Base-by-base conservation (phyloP, 2,113 vertebrate genomes). In the Poeciliopsis occidentalis region DNA sequence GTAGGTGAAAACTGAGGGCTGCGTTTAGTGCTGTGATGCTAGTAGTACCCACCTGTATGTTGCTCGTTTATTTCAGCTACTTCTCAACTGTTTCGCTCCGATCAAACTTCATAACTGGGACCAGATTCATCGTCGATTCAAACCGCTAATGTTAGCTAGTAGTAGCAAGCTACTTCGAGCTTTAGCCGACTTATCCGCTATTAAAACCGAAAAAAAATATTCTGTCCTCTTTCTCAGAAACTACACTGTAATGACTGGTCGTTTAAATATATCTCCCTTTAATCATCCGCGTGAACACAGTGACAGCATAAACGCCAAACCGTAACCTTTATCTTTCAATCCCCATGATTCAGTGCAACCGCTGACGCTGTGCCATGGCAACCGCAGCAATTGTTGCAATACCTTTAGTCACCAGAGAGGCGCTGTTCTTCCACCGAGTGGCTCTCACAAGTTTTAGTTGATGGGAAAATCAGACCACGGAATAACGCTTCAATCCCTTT, bases 331-430 rank as follows among this genome's bases (percentile, higher is more conserved):
- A 39, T 60, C 26, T 31, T 60, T 30, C 26, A 15, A 62, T 78
- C 69, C 81, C 78, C 82, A 37, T 8, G 73, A 65, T 76, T 47
- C 74, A 54, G 69, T 70, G 71, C n/a, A 17, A 29, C 61, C 61
- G 19, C 63, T 73, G 93, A 94, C 93, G 92, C 93, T 37, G 85
- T 67, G 75, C 92, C 94, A 95, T 95, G 93, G 93, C 93, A 95
- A 95, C 94, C 84, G 26, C 69, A 73, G 71, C 24, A 3, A 30
- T 15, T 3, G 41, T 6, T 83, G 80, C 71, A 87, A 13, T 80
- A 75, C 6, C 74, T 10, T 37, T 8, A 24, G 0, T 1, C 4
- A 2, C 83, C 80, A 69, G 22, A 34, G 81, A 0, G 86, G 82
- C 89, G 83, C 90, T 90, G 71, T 7, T 0, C 64, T 41, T 57